Conservation (phyloP, 2,797 vertebrate species). For the Clarias platycephalus region DNA sequence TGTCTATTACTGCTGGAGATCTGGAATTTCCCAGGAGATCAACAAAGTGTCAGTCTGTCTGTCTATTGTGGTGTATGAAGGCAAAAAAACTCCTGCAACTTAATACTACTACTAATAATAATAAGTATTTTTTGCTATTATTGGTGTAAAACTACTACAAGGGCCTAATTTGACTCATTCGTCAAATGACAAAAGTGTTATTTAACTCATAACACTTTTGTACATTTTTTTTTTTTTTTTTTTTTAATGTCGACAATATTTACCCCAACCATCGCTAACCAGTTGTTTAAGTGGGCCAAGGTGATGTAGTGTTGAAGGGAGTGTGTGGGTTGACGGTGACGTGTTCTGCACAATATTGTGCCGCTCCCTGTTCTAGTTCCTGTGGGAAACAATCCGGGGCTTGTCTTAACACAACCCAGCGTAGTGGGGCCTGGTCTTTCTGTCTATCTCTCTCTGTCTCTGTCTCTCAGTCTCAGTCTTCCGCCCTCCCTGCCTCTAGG, state of each 20-base stretch:
- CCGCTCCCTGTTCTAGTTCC: slow-evolving; percentile 79
- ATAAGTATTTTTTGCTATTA: no score
- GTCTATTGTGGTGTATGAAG: not conserved
- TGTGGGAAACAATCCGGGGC: slow-evolving; percentile 74
- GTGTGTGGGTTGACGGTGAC: slow-evolving; percentile 77
- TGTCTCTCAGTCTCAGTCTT: slow-evolving; percentile 9
- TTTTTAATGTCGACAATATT: not conserved
- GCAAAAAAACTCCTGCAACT: not conserved
- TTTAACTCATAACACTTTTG: not conserved
- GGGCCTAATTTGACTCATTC: no score
- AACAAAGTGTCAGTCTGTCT: no score
- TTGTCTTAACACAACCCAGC: slow-evolving; percentile 67
- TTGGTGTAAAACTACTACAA: not conserved
- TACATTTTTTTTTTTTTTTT: not conserved
- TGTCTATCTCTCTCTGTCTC: slow-evolving; percentile 8
- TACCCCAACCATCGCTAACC: slow-evolving; percentile 32
- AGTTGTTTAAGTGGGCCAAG: slow-evolving; percentile 70
- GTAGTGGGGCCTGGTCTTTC: slow-evolving; percentile 47
- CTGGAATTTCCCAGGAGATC: no score
- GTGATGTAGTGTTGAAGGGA: slow-evolving; percentile 75
- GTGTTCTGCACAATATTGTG: slow-evolving; percentile 66
- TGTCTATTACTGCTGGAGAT: no score
- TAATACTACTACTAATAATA: not conserved
- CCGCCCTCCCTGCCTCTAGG: slow-evolving; percentile 12
- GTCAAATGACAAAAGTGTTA: no score